These are phyloP conservation scores for Sinocyclocheilus rhinocerous DNA, from an alignment of 2,113 vertebrate genomes.

Conservation along the genomic window DNA sequence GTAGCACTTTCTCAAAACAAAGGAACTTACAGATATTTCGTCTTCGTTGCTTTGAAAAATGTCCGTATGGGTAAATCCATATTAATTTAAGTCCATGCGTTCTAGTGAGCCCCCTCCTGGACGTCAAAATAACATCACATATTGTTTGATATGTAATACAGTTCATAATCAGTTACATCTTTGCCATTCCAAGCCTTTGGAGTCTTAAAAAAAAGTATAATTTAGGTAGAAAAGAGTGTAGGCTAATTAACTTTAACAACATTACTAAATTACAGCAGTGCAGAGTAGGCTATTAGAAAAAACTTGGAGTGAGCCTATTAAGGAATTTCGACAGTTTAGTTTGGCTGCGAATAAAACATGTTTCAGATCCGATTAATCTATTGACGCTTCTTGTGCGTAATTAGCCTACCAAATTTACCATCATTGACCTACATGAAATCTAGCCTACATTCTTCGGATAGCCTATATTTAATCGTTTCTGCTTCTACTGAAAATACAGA, in stretches of 20 bases:
- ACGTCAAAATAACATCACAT: conserved; percentile 20
- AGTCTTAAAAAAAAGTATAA: neutral
- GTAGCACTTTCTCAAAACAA: too few relatives aligned
- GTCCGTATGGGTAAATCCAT: neutral
- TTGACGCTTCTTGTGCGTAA: neutral
- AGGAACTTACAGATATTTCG: too few relatives aligned
- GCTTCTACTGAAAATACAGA: too few relatives aligned
- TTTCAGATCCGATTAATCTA: neutral
- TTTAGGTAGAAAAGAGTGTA: neutral
- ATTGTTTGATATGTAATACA: neutral
- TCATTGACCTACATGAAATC: neutral
- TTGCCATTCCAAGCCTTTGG: too few relatives aligned
- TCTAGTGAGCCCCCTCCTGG: conserved; percentile 74
- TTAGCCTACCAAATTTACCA: too few relatives aligned
- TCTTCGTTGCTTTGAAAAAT: too few relatives aligned
- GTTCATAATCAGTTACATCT: neutral
- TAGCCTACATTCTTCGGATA: neutral
- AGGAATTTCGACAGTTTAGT: neutral
- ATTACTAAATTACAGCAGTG: neutral
- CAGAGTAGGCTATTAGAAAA: neutral
- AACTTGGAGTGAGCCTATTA: neutral
- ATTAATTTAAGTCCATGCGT: neutral
- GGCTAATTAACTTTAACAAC: too few relatives aligned
- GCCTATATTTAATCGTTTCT: too few relatives aligned
- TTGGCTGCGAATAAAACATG: neutral